A percentile compares a stretch with the other conserved stretches of the same genome.
Conservation (phyloP, 2,113 vertebrate genomes). For the Lathamus discolor region DNA sequence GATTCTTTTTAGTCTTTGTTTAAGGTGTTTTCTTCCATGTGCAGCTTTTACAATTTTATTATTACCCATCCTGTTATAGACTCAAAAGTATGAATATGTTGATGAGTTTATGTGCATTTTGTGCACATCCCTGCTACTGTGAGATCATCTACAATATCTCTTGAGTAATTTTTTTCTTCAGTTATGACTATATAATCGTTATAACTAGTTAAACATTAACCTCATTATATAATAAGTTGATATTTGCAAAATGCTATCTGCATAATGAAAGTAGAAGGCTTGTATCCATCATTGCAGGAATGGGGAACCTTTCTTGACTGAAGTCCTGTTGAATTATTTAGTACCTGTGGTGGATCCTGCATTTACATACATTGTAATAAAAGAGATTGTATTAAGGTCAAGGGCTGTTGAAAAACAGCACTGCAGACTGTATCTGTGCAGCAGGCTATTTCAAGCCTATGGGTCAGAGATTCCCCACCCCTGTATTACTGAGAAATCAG, state of each 20-base stretch:
- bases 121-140: neutral
- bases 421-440: conserved; percentile 7
- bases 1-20: neutral
- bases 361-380: conserved; percentile 47
- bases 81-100: neutral
- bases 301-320: conserved; percentile 29
- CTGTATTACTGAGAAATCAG: conserved; percentile 4
- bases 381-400: neutral
- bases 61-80: neutral
- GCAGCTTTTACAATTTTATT: neutral
- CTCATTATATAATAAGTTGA: neutral
- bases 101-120: conserved; percentile 1
- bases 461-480: conserved; percentile 52
- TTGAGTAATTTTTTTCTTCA: neutral
- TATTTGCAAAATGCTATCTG: neutral
- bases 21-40: neutral
- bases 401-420: neutral
- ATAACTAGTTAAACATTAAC: neutral
- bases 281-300: conserved; percentile 32
- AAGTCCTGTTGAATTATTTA: conserved; percentile 9
- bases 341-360: conserved; percentile 45
- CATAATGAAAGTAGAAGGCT: neutral
- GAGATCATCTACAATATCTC: neutral
- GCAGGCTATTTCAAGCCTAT: conserved; percentile 12
- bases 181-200: neutral